Base-by-base conservation (phyloP, 2,113 vertebrate genomes). In the Geococcyx californianus region DNA sequence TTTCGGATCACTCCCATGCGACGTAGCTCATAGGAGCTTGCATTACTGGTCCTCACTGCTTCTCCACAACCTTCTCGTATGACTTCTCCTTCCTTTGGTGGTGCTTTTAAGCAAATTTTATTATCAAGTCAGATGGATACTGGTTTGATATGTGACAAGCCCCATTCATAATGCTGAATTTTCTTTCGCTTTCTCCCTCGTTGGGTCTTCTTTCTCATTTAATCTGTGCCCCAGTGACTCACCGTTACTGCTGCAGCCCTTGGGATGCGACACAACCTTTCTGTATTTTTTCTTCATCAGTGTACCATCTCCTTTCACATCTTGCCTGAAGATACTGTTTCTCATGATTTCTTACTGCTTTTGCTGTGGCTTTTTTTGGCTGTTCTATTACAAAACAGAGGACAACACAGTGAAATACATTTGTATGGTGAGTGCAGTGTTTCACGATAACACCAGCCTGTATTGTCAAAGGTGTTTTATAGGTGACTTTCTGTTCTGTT, bases 151-250 rank as follows among this genome's bases (percentile, higher is more conserved):
- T 33, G 28, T 54, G 40, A 80, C 70, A 91, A 74, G 28, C 10
- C 24, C 58, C 55, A 64, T 76, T 79, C 70, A 68, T 73, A 95
- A 72, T 33, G 62, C 62, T 93, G 70, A 64, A 74, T 82, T 87
- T 91, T 89, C 55, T 84, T 92, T 84, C 40, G 49, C 58, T 79
- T 93, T 76, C 44, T 85, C 62, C 1, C 7, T 51, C 70, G 52
- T 34, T 87, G 51, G 9, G 7, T 87, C 49, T 59, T 89, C 34
- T 59, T 92, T 82, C 59, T 79, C 54, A 58, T 87, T 86, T 82
- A 73, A 59, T 52, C 54, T 90, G 76, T 89, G 79, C 60, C 67
- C 36, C 44, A 74, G 74, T 89, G 81, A 96, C 80, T 95, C 90
- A 90, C 62, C 36, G 62, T 82, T 89, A 92, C 60, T 73, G 77